Percentiles rank a stretch among this genome's conserved stretches.
Evolutionary conservation across 92 coral and sea anemone species (phyloP).

Genomic region (Montipora capitata): DNA sequence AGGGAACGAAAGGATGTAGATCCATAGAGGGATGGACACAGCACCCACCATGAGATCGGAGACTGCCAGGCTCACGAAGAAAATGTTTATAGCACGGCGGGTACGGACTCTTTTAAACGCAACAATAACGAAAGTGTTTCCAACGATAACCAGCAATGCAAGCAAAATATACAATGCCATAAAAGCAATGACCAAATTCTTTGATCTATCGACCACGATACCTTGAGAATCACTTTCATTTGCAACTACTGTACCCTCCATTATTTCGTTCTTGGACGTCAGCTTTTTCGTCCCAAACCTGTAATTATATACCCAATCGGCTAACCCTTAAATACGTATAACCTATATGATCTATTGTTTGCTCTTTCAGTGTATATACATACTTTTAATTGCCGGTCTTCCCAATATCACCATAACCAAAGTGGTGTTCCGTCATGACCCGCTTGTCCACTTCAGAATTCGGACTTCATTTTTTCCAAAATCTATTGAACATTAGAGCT

Average conservation of each 20-base stretch:
- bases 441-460: not conserved
- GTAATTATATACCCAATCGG: not conserved
- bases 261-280: not conserved
- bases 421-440: not conserved
- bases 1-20: slow-evolving; percentile 72
- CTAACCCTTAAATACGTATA: not conserved
- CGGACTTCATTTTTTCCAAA: not conserved
- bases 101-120: slow-evolving; percentile 65
- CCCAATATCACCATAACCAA: not conserved
- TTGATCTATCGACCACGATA: slow-evolving; percentile 42
- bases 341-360: not conserved
- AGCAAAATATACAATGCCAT: slow-evolving; percentile 69
- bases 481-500: not conserved
- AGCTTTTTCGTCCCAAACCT: not conserved
- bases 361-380: not conserved
- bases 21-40: slow-evolving; percentile 85
- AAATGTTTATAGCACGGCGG: slow-evolving; percentile 73
- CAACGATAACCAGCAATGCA: slow-evolving; percentile 61
- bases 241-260: slow-evolving; percentile 2
- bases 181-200: slow-evolving; percentile 62
- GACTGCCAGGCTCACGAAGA: slow-evolving; percentile 86
- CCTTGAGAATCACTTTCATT: not conserved
- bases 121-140: slow-evolving; percentile 78
- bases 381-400: not conserved
- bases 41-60: slow-evolving; percentile 85